phyloP scores from a whole-genome alignment of 2,888 invertebrate genomes.

The Hirtodrosophila cameraria region DNA sequence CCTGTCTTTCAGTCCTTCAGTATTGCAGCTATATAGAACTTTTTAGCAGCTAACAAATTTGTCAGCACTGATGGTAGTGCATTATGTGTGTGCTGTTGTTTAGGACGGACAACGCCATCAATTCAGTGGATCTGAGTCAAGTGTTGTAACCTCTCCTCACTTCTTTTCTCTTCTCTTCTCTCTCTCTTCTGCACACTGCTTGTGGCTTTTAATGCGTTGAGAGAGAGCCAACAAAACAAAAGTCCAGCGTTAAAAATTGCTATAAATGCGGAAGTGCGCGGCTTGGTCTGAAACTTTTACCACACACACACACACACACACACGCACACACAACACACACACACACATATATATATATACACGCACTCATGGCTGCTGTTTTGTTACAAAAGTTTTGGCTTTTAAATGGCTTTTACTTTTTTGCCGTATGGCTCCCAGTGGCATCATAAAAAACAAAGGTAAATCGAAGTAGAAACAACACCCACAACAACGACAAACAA shows the following conservation, averaged over 20 bases:
- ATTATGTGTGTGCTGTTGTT: conserved; percentile 3
- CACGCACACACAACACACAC: conserved; percentile 9
- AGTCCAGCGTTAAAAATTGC: conserved; percentile 63
- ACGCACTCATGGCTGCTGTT: conserved; percentile 30
- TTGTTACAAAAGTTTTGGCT: conserved; percentile 71
- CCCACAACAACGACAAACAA: conserved; percentile 32
- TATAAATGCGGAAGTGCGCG: conserved; percentile 69
- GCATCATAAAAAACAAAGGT: conserved; percentile 74
- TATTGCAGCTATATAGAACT: no score
- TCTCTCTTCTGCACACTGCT: background rate
- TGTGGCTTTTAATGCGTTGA: conserved; percentile 53
- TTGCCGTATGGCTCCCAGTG: conserved; percentile 75
- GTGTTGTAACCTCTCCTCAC: conserved; percentile 8
- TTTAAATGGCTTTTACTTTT: conserved; percentile 79
- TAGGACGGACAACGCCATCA: conserved; percentile 45
- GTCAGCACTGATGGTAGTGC: no score
- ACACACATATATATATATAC: conserved; percentile 4
- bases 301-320: conserved; percentile 17
- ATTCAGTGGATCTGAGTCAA: conserved; percentile 46
- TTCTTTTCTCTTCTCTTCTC: no score
- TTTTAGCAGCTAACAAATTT: no score
- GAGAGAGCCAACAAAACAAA: conserved; percentile 53
- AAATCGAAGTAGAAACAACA: conserved; percentile 68
- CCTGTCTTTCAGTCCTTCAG: no score
- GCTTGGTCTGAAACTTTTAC: conserved; percentile 54